Evolutionary conservation across 2,797 vertebrate genomes (phyloP).

Genomic region (Poecilia wingei): DNA sequence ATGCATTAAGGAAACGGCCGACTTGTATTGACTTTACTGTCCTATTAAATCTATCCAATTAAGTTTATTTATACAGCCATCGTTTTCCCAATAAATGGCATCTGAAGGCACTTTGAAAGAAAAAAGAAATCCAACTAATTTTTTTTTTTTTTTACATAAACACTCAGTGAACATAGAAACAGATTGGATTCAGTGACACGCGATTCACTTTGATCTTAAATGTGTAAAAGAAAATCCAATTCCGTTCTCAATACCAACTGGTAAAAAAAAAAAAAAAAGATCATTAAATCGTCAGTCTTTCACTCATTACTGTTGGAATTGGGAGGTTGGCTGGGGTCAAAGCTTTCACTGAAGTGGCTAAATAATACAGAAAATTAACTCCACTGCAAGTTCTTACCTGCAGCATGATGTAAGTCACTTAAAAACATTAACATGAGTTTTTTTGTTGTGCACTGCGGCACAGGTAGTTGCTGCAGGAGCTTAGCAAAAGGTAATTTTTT

Average conservation of each 20-base stretch:
- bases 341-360: not conserved
- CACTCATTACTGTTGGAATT: not conserved
- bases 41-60: not conserved
- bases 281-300: too few species aligned
- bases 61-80: not conserved
- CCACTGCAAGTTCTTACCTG: not conserved
- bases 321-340: not conserved
- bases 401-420: not conserved
- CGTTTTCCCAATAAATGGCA: not conserved
- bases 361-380: not conserved
- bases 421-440: not conserved
- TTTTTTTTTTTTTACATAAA: not conserved
- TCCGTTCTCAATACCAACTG: not conserved
- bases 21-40: not conserved
- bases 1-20: not conserved
- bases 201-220: not conserved
- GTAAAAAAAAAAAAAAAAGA: not conserved
- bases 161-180: not conserved
- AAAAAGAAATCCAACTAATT: not conserved
- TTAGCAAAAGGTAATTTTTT: not conserved
- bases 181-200: not conserved
- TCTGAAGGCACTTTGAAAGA: not conserved
- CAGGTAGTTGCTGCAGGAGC: not conserved
- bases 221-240: not conserved
- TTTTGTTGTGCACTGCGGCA: not conserved